Conservation (phyloP, 2,113 vertebrate species). For the Gallinago paraguaiae region DNA sequence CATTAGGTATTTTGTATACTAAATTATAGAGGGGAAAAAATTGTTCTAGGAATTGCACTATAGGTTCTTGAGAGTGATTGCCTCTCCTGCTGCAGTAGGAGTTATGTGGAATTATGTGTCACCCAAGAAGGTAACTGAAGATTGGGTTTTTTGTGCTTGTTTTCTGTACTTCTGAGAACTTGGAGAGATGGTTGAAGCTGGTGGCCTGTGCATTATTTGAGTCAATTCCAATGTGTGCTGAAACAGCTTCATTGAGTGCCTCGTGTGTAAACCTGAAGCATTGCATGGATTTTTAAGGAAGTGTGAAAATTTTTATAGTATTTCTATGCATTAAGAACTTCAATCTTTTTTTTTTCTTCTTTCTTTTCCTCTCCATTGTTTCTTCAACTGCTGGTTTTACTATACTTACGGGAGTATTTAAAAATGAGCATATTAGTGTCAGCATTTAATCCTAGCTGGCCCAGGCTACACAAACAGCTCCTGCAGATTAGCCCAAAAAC, state of each 20-base stretch:
- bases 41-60: not conserved
- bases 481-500: not conserved
- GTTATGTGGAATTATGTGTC: not conserved
- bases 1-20: not conserved
- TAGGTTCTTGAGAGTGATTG: not conserved
- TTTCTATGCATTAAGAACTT: not conserved
- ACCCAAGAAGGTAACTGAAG: not conserved
- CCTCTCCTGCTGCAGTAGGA: not conserved
- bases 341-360: not conserved
- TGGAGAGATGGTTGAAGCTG: not conserved
- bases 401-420: not conserved
- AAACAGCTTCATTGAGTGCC: not conserved
- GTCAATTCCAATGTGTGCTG: not conserved
- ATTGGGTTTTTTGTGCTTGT: fast-evolving
- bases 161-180: not conserved
- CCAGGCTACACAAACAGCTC: not conserved
- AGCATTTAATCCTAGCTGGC: not conserved
- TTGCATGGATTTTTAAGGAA: not conserved
- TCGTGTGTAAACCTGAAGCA: not conserved
- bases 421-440: not conserved
- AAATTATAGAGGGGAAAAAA: not conserved
- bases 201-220: not conserved
- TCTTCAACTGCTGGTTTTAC: not conserved
- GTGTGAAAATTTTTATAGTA: not conserved
- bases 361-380: not conserved